Base-by-base conservation (phyloP, 1,140 invertebrate species). In the Mamestra configurata region DNA sequence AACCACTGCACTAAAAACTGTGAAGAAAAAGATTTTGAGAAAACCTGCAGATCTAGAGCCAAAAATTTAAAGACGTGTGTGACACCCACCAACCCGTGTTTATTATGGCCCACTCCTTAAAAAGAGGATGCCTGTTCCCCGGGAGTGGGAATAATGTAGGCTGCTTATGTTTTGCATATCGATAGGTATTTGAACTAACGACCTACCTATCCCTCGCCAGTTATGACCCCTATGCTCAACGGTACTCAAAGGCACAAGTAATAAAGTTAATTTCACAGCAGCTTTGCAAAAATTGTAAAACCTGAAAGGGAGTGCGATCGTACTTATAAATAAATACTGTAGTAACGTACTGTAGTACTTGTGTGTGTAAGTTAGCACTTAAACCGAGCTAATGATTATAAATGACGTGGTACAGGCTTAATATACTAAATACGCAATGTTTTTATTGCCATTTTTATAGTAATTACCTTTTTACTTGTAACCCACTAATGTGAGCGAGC, bases 381-480 rank as follows among this genome's bases (percentile, higher is more conserved):
- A 53, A 51, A 51, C 4, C 27, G 1, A 53, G 15, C 68, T 71
- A 71, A 71, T 71, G 68, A 71, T 71, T 71, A 71, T 71, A 24
- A 71, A 71, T 53, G 68, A 71, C 7, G 22, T 53, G 46, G 46
- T 31, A 71, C 53, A 71, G 43, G 46, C 43, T 71, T 71, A 31
- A 71, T 71, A 53, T 71, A 53, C 68, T 51, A 71, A 68, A 68
- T 49, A 35, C 68, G 15, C 20, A 31, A 35, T 20, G 68, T 71
- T 71, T 71, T 71, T 71, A 71, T 71, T 71, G 22, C 68, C 24
- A 66, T 51, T 68, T 64, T 64, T 68, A 68, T 49, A 68, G 68
- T 71, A 71, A 71, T 71, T 71, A 51, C 43, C 68, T 71, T 71
- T 71, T 71, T 71, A 53, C 68, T 71, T 71, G 46, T 51, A 53